Conservation (phyloP, 2,113 vertebrate genomes). For the Anarrhichthys ocellatus region DNA sequence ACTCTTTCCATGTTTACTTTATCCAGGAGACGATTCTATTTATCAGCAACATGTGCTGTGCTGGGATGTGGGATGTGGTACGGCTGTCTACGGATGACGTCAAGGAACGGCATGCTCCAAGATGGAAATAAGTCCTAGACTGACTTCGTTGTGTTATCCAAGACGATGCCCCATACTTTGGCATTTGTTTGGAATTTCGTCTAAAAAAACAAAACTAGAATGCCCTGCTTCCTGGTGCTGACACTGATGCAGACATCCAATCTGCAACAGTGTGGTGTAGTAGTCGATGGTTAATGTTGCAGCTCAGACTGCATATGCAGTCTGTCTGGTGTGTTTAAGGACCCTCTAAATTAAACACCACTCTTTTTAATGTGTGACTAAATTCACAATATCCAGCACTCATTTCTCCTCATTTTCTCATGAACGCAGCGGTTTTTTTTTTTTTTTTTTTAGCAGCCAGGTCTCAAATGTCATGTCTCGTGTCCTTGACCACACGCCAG, state of each 20-base stretch:
- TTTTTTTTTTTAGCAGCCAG: neutral
- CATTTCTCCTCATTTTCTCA: neutral
- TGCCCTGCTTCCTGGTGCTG: conserved; percentile 5
- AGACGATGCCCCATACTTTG: neutral
- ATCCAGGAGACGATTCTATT: neutral
- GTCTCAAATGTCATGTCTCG: conserved; percentile 7
- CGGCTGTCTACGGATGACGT: neutral
- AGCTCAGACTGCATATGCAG: neutral
- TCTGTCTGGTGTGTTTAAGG: neutral
- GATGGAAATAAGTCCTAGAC: neutral
- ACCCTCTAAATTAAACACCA: neutral
- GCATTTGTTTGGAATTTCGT: neutral
- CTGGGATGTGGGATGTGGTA: neutral
- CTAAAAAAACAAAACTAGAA: neutral
- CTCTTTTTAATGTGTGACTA: neutral
- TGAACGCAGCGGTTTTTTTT: neutral
- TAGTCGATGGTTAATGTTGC: neutral
- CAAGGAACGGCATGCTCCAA: neutral
- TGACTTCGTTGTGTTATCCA: neutral
- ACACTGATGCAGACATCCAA: conserved; percentile 1
- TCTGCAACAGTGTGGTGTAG: neutral
- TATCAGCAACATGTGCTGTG: neutral
- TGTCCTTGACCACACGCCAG: conserved; percentile 20
- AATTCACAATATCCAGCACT: neutral
- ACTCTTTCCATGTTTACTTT: neutral